Percentiles rank a stretch among this genome's conserved stretches.
Evolutionary conservation across 2,888 invertebrate species (phyloP).

Genomic region (Drosophila mayaguana): DNA sequence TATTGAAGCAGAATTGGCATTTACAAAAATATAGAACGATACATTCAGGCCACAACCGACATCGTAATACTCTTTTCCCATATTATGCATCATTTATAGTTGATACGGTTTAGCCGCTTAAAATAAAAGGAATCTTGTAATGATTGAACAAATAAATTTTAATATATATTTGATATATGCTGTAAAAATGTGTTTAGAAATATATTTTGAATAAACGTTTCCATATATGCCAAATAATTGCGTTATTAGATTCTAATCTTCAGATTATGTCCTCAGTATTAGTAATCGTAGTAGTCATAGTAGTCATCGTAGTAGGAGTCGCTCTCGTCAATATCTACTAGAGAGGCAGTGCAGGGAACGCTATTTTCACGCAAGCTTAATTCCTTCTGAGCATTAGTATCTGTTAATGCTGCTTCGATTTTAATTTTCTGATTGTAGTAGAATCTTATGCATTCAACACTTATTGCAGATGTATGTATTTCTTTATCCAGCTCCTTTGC

Average conservation of each 20-base stretch:
- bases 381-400: constrained; percentile 1
- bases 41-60: no score
- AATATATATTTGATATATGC: background rate
- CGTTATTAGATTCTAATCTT: background rate
- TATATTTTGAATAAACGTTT: background rate
- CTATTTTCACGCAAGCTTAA: background rate
- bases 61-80: no score
- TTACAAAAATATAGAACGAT: no score
- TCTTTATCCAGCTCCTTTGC: background rate
- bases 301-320: background rate
- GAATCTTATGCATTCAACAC: background rate
- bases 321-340: background rate
- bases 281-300: background rate
- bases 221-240: background rate
- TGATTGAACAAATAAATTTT: background rate
- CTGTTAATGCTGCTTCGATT: background rate
- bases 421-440: background rate
- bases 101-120: no score
- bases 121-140: background rate
- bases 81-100: no score
- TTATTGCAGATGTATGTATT: background rate
- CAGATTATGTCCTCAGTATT: background rate
- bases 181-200: background rate
- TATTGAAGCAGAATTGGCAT: no score
- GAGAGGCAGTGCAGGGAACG: background rate